Conservation (phyloP, 1,140 invertebrate species). For the Bombus sibiricus region DNA sequence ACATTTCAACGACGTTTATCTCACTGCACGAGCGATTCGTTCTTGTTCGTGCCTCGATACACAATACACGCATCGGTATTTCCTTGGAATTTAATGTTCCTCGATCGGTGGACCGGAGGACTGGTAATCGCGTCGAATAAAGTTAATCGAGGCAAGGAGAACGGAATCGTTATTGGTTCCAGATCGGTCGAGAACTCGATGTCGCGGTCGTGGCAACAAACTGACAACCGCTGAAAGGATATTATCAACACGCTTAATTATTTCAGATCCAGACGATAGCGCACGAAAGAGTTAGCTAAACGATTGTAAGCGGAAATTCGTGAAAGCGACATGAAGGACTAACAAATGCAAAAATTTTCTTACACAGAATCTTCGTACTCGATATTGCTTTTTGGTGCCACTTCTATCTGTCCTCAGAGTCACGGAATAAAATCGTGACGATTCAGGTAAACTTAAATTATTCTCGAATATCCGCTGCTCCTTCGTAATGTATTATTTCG, state of each 20-base stretch:
- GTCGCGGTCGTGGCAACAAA: neutral
- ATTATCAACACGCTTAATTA: constrained; percentile 33
- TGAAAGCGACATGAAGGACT: neutral
- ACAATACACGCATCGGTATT: neutral
- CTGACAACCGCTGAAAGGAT: no score
- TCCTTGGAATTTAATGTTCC: constrained; percentile 17
- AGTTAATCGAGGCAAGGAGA: neutral
- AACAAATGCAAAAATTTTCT: neutral
- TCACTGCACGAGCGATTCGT: neutral
- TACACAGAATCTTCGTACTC: neutral
- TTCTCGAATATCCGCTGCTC: neutral
- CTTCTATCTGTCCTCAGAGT: neutral
- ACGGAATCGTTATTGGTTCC: neutral
- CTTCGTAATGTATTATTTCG: constrained; percentile 14
- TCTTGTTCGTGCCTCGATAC: neutral
- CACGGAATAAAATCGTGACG: neutral
- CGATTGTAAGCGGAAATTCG: neutral
- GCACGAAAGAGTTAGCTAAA: no score
- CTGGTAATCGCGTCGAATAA: neutral
- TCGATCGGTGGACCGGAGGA: neutral
- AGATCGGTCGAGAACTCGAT: neutral
- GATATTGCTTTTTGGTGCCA: neutral
- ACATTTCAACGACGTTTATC: constrained; percentile 5
- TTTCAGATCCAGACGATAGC: constrained; percentile 7
- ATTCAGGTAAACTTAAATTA: neutral